Evolutionary conservation across 2,113 vertebrate genomes (phyloP).

Genomic region (Corvus moneduloides): DNA sequence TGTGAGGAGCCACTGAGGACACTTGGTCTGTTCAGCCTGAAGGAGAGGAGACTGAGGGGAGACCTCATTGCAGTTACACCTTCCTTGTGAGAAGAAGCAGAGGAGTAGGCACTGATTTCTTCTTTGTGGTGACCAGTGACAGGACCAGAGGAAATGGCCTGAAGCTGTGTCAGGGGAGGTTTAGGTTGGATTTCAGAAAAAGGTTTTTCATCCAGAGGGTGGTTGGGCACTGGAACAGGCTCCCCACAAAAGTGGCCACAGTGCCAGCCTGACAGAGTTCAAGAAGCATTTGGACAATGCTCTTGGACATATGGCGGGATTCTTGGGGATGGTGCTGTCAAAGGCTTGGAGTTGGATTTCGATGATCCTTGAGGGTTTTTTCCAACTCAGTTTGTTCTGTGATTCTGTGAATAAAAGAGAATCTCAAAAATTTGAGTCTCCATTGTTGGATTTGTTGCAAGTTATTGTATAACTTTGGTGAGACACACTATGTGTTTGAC

Average conservation of each 20-base stretch:
- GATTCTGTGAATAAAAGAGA: not conserved
- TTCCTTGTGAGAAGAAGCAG: accelerated
- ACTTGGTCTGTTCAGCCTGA: not conserved
- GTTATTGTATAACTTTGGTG: not conserved
- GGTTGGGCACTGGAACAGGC: not conserved
- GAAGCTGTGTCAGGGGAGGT: not conserved
- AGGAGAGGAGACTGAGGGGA: not conserved
- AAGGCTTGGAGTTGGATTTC: not conserved
- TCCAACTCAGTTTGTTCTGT: not conserved
- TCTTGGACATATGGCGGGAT: too few species aligned
- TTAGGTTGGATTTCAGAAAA: not conserved
- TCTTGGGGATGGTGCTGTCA: not conserved
- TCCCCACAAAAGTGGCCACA: not conserved
- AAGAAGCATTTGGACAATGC: not conserved
- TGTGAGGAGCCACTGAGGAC: accelerated
- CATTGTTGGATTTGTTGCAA: not conserved
- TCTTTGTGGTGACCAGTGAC: not conserved
- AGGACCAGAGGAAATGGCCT: not conserved
- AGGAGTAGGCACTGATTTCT: not conserved
- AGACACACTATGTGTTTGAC: not conserved
- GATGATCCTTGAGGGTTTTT: not conserved
- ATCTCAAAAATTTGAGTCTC: not conserved
- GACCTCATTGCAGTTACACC: not conserved
- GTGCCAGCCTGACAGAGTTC: not conserved
- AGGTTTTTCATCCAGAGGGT: not conserved